These are phyloP conservation scores for Pyrgus malvae DNA, from an alignment of 2,888 invertebrate genomes.

Conservation along the genomic window DNA sequence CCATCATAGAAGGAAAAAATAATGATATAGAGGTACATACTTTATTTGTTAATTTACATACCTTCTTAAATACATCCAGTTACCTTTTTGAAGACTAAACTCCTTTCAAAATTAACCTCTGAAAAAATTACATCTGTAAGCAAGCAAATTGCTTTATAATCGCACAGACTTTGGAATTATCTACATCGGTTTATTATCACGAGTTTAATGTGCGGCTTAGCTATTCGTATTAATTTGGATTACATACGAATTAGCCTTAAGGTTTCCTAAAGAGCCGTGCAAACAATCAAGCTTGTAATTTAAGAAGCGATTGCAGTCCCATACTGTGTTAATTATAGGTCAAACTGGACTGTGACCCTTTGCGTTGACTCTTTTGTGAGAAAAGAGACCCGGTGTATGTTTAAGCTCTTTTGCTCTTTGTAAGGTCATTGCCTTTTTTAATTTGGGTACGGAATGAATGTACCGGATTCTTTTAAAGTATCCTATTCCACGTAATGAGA, in stretches of 20 bases:
- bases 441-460: constrained; percentile 11
- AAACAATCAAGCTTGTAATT: constrained; percentile 30
- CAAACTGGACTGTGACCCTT: constrained; percentile 61
- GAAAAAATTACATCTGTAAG: too few species aligned
- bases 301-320: constrained; percentile 58
- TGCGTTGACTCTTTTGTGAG: constrained; percentile 52
- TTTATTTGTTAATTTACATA: neutral
- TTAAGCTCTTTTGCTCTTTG: constrained; percentile 43
- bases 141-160: too few species aligned
- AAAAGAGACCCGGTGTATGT: constrained; percentile 43
- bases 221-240: too few species aligned
- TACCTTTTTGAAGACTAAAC: neutral
- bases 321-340: constrained; percentile 71
- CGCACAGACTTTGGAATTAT: too few species aligned
- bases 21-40: neutral
- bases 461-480: constrained; percentile 18
- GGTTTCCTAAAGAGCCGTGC: neutral
- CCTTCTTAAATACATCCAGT: neutral
- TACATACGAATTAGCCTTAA: too few species aligned
- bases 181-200: too few species aligned
- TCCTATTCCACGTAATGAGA: constrained; percentile 7
- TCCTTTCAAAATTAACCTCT: too few species aligned
- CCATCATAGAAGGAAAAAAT: too few species aligned
- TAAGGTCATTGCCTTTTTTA: constrained; percentile 46
- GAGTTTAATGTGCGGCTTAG: too few species aligned